Percentiles rank a stretch among this genome's conserved stretches.
These are phyloP conservation scores for Catocala fraxini DNA, from an alignment of 2,888 invertebrate genomes.

Conservation along the genomic window DNA sequence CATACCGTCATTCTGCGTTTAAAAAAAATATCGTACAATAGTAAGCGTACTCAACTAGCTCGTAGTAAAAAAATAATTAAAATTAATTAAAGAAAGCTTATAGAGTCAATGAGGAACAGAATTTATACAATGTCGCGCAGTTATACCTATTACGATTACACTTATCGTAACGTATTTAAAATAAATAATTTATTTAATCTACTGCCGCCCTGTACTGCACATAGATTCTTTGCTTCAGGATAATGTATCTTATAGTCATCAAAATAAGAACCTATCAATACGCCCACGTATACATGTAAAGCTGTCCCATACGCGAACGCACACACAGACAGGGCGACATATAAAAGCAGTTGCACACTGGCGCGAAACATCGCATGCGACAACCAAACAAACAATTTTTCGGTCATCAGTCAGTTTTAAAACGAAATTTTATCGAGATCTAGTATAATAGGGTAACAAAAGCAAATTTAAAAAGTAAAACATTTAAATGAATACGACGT, in stretches of 20 bases:
- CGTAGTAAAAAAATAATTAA: conserved; percentile 74
- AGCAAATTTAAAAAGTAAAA: too few species aligned
- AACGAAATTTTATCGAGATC: neutral
- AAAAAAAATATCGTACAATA: conserved; percentile 79
- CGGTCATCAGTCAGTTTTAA: conserved; percentile 11
- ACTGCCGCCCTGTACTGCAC: conserved; percentile 45
- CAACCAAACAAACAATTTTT: neutral
- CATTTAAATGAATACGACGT: too few species aligned
- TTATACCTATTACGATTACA: conserved; percentile 48
- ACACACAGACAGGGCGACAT: conserved; percentile 33
- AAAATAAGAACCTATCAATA: conserved; percentile 25
- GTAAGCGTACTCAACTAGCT: conserved; percentile 84
- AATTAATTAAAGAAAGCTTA: conserved; percentile 60
- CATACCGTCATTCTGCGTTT: conserved; percentile 67
- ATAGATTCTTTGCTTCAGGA: conserved; percentile 9
- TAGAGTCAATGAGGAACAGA: conserved; percentile 74
- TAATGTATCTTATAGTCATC: conserved; percentile 31
- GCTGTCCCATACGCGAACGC: conserved; percentile 10
- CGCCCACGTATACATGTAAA: conserved; percentile 22
- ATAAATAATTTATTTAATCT: conserved; percentile 67
- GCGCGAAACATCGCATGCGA: conserved; percentile 10
- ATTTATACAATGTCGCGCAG: conserved; percentile 63
- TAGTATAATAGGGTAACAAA: too few species aligned
- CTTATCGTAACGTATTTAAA: conserved; percentile 51
- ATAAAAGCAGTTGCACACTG: conserved; percentile 22